phyloP scores from a whole-genome alignment of 2,888 invertebrate species.

The Drosophila kuntzei region DNA sequence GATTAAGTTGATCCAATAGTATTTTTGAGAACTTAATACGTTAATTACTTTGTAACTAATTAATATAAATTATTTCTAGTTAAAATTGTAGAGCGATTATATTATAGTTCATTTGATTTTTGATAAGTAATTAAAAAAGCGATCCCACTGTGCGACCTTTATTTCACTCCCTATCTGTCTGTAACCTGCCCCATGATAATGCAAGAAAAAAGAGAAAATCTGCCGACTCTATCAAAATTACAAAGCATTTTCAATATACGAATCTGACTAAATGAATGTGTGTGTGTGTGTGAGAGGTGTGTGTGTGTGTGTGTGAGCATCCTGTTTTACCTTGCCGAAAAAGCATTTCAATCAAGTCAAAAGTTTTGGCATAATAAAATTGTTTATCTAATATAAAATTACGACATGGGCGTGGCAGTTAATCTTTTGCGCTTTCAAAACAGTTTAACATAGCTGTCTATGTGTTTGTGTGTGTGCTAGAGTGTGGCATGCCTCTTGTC shows the following conservation, averaged over 20 bases:
- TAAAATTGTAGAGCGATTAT: background rate
- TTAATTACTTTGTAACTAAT: background rate
- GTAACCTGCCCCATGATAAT: constrained; percentile 53
- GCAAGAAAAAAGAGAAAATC: constrained; percentile 43
- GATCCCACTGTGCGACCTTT: constrained; percentile 19
- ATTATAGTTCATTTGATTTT: background rate
- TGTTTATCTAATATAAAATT: constrained; percentile 51
- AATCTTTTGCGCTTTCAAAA: constrained; percentile 16
- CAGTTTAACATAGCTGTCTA: background rate
- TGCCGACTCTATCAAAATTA: constrained; percentile 45
- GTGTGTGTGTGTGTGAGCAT: constrained; percentile 10
- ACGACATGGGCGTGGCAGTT: constrained; percentile 21
- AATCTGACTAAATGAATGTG: constrained; percentile 1
- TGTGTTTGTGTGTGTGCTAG: constrained; percentile 14
- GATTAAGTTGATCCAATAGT: background rate
- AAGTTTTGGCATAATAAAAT: constrained; percentile 65
- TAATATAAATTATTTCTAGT: background rate
- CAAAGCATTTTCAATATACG: constrained; percentile 28
- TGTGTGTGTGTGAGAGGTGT: background rate
- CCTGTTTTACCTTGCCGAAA: constrained; percentile 51
- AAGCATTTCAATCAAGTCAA: constrained; percentile 75
- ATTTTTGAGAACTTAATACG: background rate
- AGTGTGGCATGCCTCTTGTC: constrained; percentile 15
- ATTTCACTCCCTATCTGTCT: constrained; percentile 11
- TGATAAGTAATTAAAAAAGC: background rate